These are phyloP conservation scores for Drosophila rhopaloa DNA, from an alignment of 1,140 invertebrate genomes.

Conservation along the genomic window DNA sequence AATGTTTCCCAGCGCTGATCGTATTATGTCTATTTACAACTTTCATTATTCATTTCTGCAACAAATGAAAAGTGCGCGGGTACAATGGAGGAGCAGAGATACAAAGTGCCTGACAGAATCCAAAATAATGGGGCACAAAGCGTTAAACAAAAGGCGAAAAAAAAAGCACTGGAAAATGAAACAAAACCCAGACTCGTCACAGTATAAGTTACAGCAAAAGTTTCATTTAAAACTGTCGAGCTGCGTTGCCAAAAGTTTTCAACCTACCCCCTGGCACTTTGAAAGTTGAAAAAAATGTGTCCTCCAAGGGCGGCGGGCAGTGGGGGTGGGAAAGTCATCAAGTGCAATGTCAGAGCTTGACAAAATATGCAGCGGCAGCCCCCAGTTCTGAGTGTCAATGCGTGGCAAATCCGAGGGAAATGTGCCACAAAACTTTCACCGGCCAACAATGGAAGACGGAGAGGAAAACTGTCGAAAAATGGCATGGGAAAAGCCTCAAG, in stretches of 20 bases:
- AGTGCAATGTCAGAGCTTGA: conserved; percentile 69
- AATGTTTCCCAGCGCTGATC: conserved; percentile 54
- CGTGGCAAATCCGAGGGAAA: conserved; percentile 56
- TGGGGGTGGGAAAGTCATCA: conserved; percentile 41
- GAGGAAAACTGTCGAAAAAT: conserved; percentile 37
- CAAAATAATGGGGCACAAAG: conserved; percentile 63
- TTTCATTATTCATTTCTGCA: conserved; percentile 59
- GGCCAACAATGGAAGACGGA: conserved; percentile 42
- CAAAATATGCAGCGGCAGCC: conserved; percentile 40
- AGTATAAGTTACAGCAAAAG: conserved; percentile 60
- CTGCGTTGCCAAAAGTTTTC: conserved; percentile 46
- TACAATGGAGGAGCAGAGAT: conserved; percentile 33
- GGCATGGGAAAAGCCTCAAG: conserved; percentile 35
- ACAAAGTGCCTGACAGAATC: conserved; percentile 50
- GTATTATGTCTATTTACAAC: conserved; percentile 65
- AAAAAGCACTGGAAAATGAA: conserved; percentile 18
- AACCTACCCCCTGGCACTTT: conserved; percentile 23
- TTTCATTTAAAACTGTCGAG: conserved; percentile 65
- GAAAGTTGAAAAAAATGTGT: conserved; percentile 34
- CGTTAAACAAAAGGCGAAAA: conserved; percentile 56
- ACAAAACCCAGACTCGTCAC: conserved; percentile 52
- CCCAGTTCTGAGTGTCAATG: conserved; percentile 40
- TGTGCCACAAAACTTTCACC: conserved; percentile 49
- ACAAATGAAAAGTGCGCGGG: conserved; percentile 21
- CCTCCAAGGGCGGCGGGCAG: not conserved